Base-by-base conservation (phyloP, 2,797 vertebrate species). In the Hyperoplus immaculatus region DNA sequence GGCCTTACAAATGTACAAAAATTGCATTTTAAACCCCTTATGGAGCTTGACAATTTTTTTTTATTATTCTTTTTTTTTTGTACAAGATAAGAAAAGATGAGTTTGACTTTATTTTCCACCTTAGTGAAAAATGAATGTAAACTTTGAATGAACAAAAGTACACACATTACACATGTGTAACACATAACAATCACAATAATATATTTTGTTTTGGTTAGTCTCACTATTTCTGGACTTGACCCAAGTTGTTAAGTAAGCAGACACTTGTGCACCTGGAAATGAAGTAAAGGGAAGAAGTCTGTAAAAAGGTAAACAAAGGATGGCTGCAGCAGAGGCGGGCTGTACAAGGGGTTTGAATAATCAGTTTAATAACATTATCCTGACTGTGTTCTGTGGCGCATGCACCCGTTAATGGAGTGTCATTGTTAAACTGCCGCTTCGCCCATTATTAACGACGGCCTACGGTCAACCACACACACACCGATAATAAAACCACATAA, bases 321-420 rank as follows among this genome's bases (percentile, higher is more conserved):
- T 82, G 77, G 60, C 83, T 82, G 80, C 83, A 62, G 86, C 75
- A 75, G 66, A 79, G 51, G 66, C 15, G 41, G 58, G 77, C 55
- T 51, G 67, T 54, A 81, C 81, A 38, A 85, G 77, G 82, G 80
- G 70, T 69, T 89, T 92, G 92, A 94, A 94, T 93, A 92, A 94
- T 95, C 91, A 90, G 90, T 93, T 93, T 94, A 94, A 95, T 95
- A 94, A 93, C 91, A 93, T 93, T 93, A 92, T 91, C 87, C 90
- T 80, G 85, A 88, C 88, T 89, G 88, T 85, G 89, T 90, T 94
- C 88, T 55, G 92, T 89, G 87, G 89, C 57, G 81, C 89, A 73
- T 92, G 88, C 86, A 89, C 77, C 80, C 78, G 68, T 92, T 94
- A 95, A 95, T 93, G 86, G 92, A 95, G 89, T 94, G 95, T 93